A percentile compares a stretch with the other conserved stretches of the same genome.
Conservation (phyloP, 2,888 invertebrate species). For the Ophion obscuratus region DNA sequence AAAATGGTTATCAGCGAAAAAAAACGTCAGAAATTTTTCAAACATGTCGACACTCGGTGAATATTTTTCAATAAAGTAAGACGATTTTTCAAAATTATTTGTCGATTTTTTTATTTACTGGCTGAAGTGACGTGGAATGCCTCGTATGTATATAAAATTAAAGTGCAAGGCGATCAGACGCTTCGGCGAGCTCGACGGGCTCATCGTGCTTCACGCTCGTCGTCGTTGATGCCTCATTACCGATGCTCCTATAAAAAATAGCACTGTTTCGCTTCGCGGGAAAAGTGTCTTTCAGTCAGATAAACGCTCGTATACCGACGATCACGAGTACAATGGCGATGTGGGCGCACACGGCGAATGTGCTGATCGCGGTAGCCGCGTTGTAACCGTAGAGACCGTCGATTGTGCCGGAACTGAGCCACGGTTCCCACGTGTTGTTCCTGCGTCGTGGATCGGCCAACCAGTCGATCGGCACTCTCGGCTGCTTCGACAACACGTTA, state of each 20-base stretch:
- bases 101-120: too few relatives aligned
- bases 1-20: too few relatives aligned
- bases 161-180: constrained; percentile 10
- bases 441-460: constrained; percentile 89
- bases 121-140: too few relatives aligned
- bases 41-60: too few relatives aligned
- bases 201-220: neutral
- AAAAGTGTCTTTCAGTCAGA: constrained; percentile 72
- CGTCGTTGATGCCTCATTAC: constrained; percentile 34
- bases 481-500: constrained; percentile 73
- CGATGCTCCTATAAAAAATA: constrained; percentile 44
- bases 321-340: constrained; percentile 72
- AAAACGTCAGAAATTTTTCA: too few relatives aligned
- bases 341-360: constrained; percentile 74
- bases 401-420: constrained; percentile 82
- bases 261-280: constrained; percentile 54
- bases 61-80: too few relatives aligned
- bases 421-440: constrained; percentile 90
- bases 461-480: constrained; percentile 76
- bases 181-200: constrained; percentile 30
- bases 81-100: too few relatives aligned
- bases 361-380: constrained; percentile 71
- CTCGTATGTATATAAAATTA: neutral
- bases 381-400: constrained; percentile 69
- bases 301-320: constrained; percentile 71